Conservation (phyloP, 1,140 invertebrate genomes). For the Ylistrum balloti region DNA sequence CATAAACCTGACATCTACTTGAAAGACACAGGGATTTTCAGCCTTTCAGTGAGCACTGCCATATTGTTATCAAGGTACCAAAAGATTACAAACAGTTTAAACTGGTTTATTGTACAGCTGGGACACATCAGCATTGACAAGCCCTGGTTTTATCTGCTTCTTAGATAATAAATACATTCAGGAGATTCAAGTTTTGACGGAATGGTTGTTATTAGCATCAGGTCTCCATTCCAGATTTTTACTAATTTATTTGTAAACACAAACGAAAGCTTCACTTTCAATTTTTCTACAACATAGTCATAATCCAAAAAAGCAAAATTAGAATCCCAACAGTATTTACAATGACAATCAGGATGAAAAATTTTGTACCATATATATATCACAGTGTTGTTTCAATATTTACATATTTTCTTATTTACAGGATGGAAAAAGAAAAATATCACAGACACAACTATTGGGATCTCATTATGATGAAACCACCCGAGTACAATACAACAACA, state of each 20-base stretch:
- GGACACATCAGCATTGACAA: neutral
- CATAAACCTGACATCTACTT: no score
- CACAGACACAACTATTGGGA: conserved; percentile 8
- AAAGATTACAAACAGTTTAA: no score
- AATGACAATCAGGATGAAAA: neutral
- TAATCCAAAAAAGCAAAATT: neutral
- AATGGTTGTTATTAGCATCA: neutral
- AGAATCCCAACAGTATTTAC: neutral
- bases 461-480: neutral
- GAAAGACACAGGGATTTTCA: no score
- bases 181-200: neutral
- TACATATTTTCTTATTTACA: neutral
- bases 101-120: neutral
- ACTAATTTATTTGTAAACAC: neutral
- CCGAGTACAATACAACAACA: neutral
- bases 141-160: neutral
- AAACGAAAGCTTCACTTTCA: no score
- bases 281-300: no score
- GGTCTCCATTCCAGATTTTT: neutral
- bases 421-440: neutral
- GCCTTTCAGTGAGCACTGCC: neutral
- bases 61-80: neutral
- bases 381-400: conserved; percentile 11
- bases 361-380: neutral
- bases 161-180: neutral